Conservation (phyloP, 2,888 invertebrate genomes). For the Coleophora flavipennella region DNA sequence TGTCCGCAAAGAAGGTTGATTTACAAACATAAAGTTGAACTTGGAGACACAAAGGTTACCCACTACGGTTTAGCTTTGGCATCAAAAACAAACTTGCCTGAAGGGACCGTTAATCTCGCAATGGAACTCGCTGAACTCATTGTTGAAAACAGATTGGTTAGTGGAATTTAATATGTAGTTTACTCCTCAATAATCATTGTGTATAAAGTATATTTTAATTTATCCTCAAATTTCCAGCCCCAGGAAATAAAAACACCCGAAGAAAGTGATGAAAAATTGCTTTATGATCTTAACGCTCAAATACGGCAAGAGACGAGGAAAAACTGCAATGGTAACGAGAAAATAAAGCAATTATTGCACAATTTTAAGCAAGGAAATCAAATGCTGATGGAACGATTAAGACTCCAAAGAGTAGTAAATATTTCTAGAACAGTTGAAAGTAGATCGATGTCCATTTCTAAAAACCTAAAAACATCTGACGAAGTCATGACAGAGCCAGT, state of each 20-base stretch:
- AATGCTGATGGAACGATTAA: slow-evolving; percentile 32
- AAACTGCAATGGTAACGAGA: slow-evolving; percentile 22
- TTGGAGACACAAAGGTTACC: slow-evolving; percentile 73
- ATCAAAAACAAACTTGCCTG: slow-evolving; percentile 73
- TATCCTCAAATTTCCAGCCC: slow-evolving; percentile 29
- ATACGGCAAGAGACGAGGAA: slow-evolving; percentile 38
- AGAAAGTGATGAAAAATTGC: slow-evolving; percentile 27
- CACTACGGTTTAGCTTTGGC: slow-evolving; percentile 79
- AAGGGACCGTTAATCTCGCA: slow-evolving; percentile 67
- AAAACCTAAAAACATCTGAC: too few relatives aligned
- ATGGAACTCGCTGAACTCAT: slow-evolving; percentile 57
- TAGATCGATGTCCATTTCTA: too few relatives aligned
- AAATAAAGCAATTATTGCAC: slow-evolving; percentile 26
- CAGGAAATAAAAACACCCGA: slow-evolving; percentile 29
- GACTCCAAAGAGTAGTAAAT: slow-evolving; percentile 17
- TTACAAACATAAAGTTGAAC: slow-evolving; percentile 76
- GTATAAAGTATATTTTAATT: too few relatives aligned
- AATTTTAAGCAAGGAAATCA: slow-evolving; percentile 45
- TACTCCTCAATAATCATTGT: not conserved
- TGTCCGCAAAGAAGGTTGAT: slow-evolving; percentile 49
- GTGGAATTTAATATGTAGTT: not conserved
- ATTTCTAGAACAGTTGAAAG: too few relatives aligned
- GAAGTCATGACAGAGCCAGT: too few relatives aligned
- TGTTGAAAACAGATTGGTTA: slow-evolving; percentile 41
- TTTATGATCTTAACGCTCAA: slow-evolving; percentile 50